Conservation (phyloP, 1,140 invertebrate species). For the Eumeta japonica region DNA sequence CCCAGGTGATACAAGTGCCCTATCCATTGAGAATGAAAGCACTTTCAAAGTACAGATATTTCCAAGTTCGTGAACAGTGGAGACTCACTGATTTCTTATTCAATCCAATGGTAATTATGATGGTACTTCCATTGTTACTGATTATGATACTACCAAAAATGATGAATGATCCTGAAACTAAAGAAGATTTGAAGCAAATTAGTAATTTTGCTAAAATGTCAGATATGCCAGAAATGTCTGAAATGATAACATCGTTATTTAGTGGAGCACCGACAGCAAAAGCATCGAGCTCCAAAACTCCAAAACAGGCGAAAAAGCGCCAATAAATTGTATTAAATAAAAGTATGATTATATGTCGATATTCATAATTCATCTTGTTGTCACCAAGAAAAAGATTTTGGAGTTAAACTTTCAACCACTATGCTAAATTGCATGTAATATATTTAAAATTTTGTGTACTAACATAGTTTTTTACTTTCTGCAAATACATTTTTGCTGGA, state of each 20-base stretch:
- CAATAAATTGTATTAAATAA: slow-evolving; percentile 42
- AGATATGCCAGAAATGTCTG: slow-evolving; percentile 86
- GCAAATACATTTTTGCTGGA: too few relatives aligned
- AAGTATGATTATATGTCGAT: slow-evolving; percentile 10
- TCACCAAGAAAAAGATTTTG: too few relatives aligned
- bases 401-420: too few relatives aligned
- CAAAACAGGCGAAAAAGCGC: slow-evolving; percentile 69
- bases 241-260: slow-evolving; percentile 81
- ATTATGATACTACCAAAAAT: slow-evolving; percentile 94
- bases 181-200: slow-evolving; percentile 91
- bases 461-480: too few relatives aligned
- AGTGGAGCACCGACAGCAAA: slow-evolving; percentile 60
- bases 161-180: slow-evolving; percentile 95
- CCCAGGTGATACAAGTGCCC: slow-evolving; percentile 80
- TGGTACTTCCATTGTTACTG: slow-evolving; percentile 87
- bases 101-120: slow-evolving; percentile 97
- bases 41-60: slow-evolving; percentile 81
- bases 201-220: slow-evolving; percentile 76
- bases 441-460: too few relatives aligned
- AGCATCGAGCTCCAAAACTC: slow-evolving; percentile 61
- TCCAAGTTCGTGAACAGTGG: slow-evolving; percentile 93
- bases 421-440: too few relatives aligned
- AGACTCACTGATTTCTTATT: slow-evolving; percentile 89
- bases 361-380: too few relatives aligned
- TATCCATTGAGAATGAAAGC: slow-evolving; percentile 91